Evolutionary conservation across 2,113 vertebrate species (phyloP), one percentile per base, ranked within the genome.

Genomic region (Thunnus maccoyii): DNA sequence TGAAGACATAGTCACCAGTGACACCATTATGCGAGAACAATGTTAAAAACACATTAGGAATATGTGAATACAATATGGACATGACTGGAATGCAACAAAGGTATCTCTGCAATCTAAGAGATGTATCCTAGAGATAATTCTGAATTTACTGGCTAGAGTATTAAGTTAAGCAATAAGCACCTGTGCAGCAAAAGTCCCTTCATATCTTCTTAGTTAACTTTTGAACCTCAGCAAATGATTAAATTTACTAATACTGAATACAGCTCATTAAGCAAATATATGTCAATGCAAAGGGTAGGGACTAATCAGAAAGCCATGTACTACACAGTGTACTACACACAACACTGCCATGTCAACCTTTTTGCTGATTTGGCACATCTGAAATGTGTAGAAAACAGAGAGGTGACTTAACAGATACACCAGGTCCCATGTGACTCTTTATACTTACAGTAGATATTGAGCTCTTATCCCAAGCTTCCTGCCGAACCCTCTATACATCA

Each of bases 401-500:
- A 57, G 73, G 71, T 80, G 86, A 91, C 81, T 80, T 64, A 63
- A 81, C 71, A 62, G 56, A 76, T 58, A 27, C 57, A 41, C 46
- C 0, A 3, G 27, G 76, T 87, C 93, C 84, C 89, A 57, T 46
- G 81, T 67, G 87, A 68, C 68, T 84, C 80, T 87, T 86, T 81
- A 67, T 64, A 76, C 85, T 88, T 78, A 41, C 36, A 41, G 36
- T 41, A 87, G 52, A 88, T 92, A 94, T 92, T 74, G 91, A 92
- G 77, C 85, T 86, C 56, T 85, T 74, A 91, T 85, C 78, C 83
- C 36, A 41, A 78, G 80, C 78, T 78, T 80, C 65, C 78, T 68
- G 70, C 60, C 71, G 70, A 80, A 82, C 70, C 90, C 86, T 85
- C 89, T 48, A 92, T 92, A 86, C 90, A 92, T 94, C 92, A 92